phyloP scores from a whole-genome alignment of 2,797 vertebrate species.

The Lepus townsendii region DNA sequence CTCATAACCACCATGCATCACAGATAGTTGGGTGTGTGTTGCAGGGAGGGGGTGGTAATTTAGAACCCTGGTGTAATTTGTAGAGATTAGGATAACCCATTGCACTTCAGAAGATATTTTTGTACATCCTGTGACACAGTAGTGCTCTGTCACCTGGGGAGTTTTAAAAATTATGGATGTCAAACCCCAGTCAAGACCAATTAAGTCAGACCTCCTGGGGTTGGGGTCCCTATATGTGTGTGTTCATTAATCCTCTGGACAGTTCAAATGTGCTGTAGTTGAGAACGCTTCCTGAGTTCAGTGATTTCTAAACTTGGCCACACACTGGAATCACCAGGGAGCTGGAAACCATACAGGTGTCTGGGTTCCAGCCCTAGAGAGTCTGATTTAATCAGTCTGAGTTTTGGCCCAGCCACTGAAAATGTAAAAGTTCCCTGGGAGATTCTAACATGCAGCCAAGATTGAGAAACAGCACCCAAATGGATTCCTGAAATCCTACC shows the following conservation, averaged over 20 bases:
- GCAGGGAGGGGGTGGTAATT: no score
- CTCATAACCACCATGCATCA: neutral
- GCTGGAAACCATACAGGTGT: constrained; percentile 43
- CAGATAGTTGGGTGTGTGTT: neutral
- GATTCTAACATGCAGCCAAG: neutral
- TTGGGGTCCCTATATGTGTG: neutral
- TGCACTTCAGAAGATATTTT: neutral
- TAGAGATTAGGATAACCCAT: neutral
- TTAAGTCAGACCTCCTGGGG: constrained; percentile 32
- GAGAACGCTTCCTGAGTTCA: constrained; percentile 27
- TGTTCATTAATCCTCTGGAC: neutral
- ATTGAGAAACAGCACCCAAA: neutral
- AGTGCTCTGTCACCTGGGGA: neutral
- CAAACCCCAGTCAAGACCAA: neutral
- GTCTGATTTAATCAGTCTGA: constrained; percentile 42
- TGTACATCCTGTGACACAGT: neutral
- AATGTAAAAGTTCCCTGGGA: neutral
- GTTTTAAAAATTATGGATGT: constrained; percentile 22
- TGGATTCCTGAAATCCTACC: neutral
- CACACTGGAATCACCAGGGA: constrained; percentile 29
- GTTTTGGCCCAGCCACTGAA: neutral
- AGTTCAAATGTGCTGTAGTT: neutral
- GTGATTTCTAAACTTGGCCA: constrained; percentile 13
- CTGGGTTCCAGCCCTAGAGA: neutral
- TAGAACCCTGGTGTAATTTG: neutral